Conservation (phyloP, 30 jellyfish, hydroid and myxozoan species). For the Pseudorhiza aurosa region DNA sequence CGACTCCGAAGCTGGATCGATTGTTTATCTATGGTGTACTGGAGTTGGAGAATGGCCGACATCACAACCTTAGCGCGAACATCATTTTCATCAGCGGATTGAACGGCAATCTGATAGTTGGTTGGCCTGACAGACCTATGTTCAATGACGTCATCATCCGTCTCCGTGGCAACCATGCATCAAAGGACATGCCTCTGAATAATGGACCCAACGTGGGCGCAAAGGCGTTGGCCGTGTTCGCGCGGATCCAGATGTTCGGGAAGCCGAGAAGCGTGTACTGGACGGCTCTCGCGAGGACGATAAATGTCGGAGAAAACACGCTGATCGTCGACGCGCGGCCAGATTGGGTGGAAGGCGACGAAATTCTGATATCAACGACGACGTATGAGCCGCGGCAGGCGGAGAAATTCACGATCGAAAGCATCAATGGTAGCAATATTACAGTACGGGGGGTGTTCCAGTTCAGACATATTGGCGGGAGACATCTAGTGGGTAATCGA, state of each 20-base stretch:
- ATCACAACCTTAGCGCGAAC: constrained; percentile 73
- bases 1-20: constrained; percentile 72
- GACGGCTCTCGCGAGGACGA: constrained; percentile 75
- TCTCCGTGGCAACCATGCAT: constrained; percentile 81
- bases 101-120: constrained; percentile 66
- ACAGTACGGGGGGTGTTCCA: constrained; percentile 50
- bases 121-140: constrained; percentile 91
- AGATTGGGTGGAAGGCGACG: constrained; percentile 91
- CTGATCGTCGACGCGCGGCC: constrained; percentile 56
- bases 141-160: constrained; percentile 62
- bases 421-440: constrained; percentile 47
- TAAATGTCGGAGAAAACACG: constrained; percentile 40
- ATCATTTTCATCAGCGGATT: constrained; percentile 73
- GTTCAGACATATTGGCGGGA: constrained; percentile 74
- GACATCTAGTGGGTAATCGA: constrained; percentile 32
- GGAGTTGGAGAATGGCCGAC: constrained; percentile 68
- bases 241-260: constrained; percentile 74
- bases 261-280: constrained; percentile 75
- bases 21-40: constrained; percentile 85
- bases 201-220: constrained; percentile 89
- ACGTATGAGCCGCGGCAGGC: constrained; percentile 84
- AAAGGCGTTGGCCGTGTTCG: constrained; percentile 87
- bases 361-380: constrained; percentile 78
- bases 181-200: constrained; percentile 78
- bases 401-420: constrained; percentile 75